Evolutionary conservation across 1,140 invertebrate species (phyloP), one percentile per base, ranked within the genome.

Genomic region (Euwallacea fornicatus): DNA sequence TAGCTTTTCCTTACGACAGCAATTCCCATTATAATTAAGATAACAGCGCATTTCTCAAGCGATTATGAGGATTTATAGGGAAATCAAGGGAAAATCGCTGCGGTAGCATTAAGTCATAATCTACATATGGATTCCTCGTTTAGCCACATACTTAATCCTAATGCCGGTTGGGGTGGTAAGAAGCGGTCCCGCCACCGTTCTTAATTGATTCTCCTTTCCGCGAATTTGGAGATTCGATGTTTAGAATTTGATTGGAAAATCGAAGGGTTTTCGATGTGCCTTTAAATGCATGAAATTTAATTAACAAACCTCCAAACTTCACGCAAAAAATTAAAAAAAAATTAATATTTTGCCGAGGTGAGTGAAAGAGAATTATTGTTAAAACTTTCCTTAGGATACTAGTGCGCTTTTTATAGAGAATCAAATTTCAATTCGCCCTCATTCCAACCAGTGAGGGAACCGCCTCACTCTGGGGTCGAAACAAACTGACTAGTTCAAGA

Each of bases 91-190:
- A 70, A 72, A 72, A 72, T 72, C 63, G 71, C 59, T 54, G 67
- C 69, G 69, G 70, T 66, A 43, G 73, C 69, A 74, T 67, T 69
- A 73, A 68, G 62, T 72, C 72, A 78, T 77, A 77, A 76, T 78
- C 76, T 78, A 76, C 75, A 78, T 78, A 78, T 78, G 77, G 77
- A 78, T 78, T 78, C 76, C 75, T 75, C 75, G 77, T 77, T 77
- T 76, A 72, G 75, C 72, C 69, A 75, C 68, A 71, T 75, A 73
- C 74, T 77, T 78, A 78, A 78, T 78, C 76, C 77, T 75, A 77
- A 77, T 78, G 71, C 72, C 74, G 74, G 64, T 72, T 76, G 73
- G 71, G 64, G 72, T 59, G 63, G 64, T 46, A 63, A 69, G 64
- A 67, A 70, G 68, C 63, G 43, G 54, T 47, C 54, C 43, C 66